Conservation (phyloP, 2,888 invertebrate species). For the Acleris holmiana region DNA sequence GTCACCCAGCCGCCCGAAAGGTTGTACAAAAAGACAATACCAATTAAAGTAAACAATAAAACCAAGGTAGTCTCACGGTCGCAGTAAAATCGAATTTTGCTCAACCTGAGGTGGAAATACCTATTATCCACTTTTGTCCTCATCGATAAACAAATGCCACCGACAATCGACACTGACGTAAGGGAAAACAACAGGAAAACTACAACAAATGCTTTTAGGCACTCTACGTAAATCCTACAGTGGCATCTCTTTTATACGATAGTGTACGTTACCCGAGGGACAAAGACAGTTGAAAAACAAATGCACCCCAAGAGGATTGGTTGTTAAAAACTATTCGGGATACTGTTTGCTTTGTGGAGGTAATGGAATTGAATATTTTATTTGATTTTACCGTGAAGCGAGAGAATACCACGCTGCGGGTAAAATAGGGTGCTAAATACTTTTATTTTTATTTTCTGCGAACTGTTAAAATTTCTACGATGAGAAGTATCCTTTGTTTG, state of each 20-base stretch:
- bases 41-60: too few species aligned
- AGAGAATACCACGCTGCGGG: not conserved
- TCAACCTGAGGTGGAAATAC: too few species aligned
- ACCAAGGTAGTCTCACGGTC: too few species aligned
- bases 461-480: too few species aligned
- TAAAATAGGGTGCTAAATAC: too few species aligned
- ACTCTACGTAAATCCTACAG: conserved; percentile 15
- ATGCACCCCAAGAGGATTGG: conserved; percentile 1
- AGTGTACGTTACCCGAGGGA: not conserved
- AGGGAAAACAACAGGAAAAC: conserved; percentile 14
- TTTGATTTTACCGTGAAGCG: not conserved
- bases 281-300: not conserved
- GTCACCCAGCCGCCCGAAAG: too few species aligned
- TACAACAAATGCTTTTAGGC: conserved; percentile 20
- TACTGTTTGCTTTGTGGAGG: conserved; percentile 9
- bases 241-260: conserved; percentile 2
- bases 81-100: too few species aligned
- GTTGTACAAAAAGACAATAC: too few species aligned
- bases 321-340: conserved; percentile 3
- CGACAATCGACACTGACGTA: not conserved
- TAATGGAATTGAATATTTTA: conserved; percentile 14
- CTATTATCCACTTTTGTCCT: too few species aligned
- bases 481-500: too few species aligned
- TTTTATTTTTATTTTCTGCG: too few species aligned
- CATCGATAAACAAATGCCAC: too few species aligned